These are phyloP conservation scores for Sitta europaea DNA, from an alignment of 2,113 vertebrate species.

Conservation along the genomic window DNA sequence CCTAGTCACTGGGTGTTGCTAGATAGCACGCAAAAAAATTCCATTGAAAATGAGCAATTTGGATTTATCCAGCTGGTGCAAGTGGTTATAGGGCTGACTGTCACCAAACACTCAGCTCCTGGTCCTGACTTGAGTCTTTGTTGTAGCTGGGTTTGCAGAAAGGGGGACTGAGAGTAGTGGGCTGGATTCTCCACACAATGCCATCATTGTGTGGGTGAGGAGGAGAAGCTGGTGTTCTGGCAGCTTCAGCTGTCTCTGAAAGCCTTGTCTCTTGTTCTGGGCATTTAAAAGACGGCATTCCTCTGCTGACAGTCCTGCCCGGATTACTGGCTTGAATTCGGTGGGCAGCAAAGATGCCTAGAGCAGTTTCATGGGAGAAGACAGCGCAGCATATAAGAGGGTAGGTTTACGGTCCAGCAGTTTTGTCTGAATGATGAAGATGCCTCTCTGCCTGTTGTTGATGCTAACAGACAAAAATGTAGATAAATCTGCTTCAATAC, in stretches of 20 bases:
- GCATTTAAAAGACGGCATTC: constrained; percentile 73
- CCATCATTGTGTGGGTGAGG: constrained; percentile 59
- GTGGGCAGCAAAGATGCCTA: constrained; percentile 39
- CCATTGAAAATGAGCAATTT: not conserved
- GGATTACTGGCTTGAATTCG: constrained; percentile 42
- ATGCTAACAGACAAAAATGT: not conserved
- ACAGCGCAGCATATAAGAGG: not conserved
- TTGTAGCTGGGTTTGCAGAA: constrained; percentile 15
- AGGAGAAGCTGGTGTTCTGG: constrained; percentile 67
- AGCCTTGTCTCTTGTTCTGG: constrained; percentile 73
- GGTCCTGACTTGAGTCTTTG: constrained; percentile 16
- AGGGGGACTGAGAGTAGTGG: not conserved
- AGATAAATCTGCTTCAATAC: not conserved
- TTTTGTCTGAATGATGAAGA: constrained; percentile 44
- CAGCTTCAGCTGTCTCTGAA: constrained; percentile 68
- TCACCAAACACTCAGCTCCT: not conserved
- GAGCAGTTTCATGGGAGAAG: constrained; percentile 41
- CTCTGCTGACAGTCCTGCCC: constrained; percentile 49
- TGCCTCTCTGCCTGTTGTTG: constrained; percentile 10
- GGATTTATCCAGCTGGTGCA: constrained; percentile 21
- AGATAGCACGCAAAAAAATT: constrained; percentile 11
- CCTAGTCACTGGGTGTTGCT: not conserved
- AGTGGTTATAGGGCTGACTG: not conserved
- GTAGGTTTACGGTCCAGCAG: not conserved
- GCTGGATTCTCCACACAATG: constrained; percentile 61